phyloP scores from a whole-genome alignment of 64 coral and sea anemone species.

The Stichodactyla mertensii region DNA sequence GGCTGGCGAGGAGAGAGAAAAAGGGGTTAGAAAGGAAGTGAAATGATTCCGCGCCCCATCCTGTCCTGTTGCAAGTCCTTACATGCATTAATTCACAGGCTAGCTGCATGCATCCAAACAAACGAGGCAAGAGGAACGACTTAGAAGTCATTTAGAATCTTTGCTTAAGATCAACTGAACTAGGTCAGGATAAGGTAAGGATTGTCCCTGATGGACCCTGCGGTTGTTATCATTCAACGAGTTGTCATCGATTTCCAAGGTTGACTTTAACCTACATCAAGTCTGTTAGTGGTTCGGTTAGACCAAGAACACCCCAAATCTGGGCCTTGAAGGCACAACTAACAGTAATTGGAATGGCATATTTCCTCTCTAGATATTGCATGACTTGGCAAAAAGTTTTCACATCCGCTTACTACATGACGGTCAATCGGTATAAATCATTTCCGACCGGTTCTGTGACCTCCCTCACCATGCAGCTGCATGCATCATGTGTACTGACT shows the following conservation, averaged over 20 bases:
- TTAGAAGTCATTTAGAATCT: neutral
- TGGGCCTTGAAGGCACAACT: too few species aligned
- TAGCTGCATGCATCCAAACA: neutral
- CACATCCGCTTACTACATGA: neutral
- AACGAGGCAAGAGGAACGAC: neutral
- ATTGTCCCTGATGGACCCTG: too few species aligned
- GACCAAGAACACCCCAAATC: too few species aligned
- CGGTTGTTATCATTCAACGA: too few species aligned
- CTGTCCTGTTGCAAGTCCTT: neutral
- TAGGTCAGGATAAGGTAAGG: too few species aligned
- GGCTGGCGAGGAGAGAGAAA: too few species aligned
- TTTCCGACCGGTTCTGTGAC: neutral
- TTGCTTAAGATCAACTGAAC: neutral
- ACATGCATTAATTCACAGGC: neutral
- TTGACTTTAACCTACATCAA: too few species aligned
- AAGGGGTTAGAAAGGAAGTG: neutral
- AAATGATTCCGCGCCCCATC: neutral
- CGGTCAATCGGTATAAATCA: conserved; percentile 4
- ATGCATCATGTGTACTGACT: neutral
- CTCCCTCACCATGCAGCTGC: neutral
- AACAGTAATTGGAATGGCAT: neutral
- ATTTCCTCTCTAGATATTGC: neutral
- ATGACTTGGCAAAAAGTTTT: conserved; percentile 8
- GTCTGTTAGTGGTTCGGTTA: too few species aligned
- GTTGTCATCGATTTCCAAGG: too few species aligned